A percentile compares a stretch with the other conserved stretches of the same genome.
These are phyloP conservation scores for Thereva nobilitata DNA, from an alignment of 2,888 invertebrate genomes.

Conservation along the genomic window DNA sequence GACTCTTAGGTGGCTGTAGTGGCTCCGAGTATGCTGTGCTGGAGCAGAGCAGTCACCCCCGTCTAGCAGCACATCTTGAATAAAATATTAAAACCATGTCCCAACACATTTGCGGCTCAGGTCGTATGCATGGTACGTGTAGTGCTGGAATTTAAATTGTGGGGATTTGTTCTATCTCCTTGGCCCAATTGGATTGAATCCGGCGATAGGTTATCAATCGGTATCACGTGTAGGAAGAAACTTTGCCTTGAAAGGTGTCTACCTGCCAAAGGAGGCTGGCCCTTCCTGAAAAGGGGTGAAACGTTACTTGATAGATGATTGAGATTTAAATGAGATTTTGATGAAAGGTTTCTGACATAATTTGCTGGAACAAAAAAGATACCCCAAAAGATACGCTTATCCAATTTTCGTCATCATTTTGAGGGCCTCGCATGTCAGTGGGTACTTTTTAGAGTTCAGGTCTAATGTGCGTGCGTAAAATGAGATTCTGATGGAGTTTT, in stretches of 20 bases:
- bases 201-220: slow-evolving; percentile 23
- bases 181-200: background rate
- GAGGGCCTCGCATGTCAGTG: no score
- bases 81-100: slow-evolving; percentile 37
- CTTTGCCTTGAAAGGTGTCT: background rate
- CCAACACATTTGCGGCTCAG: slow-evolving; percentile 9
- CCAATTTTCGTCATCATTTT: background rate
- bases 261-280: background rate
- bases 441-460: no score
- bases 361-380: slow-evolving; percentile 31
- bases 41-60: background rate
- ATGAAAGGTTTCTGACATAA: slow-evolving; percentile 36
- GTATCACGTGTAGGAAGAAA: slow-evolving; percentile 20
- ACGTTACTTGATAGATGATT: slow-evolving; percentile 34
- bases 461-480: no score
- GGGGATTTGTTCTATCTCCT: background rate
- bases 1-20: background rate
- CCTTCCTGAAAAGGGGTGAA: slow-evolving; percentile 25
- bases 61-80: slow-evolving; percentile 6
- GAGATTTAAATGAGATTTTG: slow-evolving; percentile 39
- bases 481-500: no score
- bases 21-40: background rate
- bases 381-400: slow-evolving; percentile 13
- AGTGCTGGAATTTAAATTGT: background rate
- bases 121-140: background rate